Evolutionary conservation across 2,888 invertebrate genomes (phyloP), one percentile per base, ranked within the genome.

Genomic region (Aelia acuminata): DNA sequence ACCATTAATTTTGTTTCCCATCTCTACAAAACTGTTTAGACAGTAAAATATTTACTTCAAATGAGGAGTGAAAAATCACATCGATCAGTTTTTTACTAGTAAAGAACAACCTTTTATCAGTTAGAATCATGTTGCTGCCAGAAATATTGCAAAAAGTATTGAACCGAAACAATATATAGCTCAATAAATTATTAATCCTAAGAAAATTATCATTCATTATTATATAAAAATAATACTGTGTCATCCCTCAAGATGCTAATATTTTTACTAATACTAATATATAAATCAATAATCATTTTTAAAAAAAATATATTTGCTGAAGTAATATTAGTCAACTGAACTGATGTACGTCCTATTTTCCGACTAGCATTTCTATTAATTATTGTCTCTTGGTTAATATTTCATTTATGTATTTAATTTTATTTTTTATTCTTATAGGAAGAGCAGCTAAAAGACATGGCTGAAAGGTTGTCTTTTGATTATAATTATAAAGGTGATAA

Each of bases 401-500:
- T 18, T 35, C 7, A 31, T 1, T 18, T 15, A 31, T 31, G 18
- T 1, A 31, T 70, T 31, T 70, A 31, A 57, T 57, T 57, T 26
- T 57, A 26, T n/a, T 4, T 75, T 85, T 26, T 86, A 50, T 84
- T 89, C 90, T 90, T 90, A 53, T 88, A 91, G 91, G 91, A 91
- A 43, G 89, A 90, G 35, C 89, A 90, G 57, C 86, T 91, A 26
- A 89, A 94, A 89, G 93, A 94, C 90, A 96, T 99, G 90, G 95
- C 98, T 0, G 93, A 94, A 87, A 93, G 94, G 4, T 93, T 97
- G 75, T 95, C 96, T 0, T 92, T 92, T 15, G 95, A 96, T 91
- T 93, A 94, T 0, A 92, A 93, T 0, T 96, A 96, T 91, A 96
- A 96, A 92, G 96, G 96, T 92, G 96, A 94, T 75, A 96, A 96